Conservation (phyloP, 2,888 invertebrate genomes). For the Drosophila rubida region DNA sequence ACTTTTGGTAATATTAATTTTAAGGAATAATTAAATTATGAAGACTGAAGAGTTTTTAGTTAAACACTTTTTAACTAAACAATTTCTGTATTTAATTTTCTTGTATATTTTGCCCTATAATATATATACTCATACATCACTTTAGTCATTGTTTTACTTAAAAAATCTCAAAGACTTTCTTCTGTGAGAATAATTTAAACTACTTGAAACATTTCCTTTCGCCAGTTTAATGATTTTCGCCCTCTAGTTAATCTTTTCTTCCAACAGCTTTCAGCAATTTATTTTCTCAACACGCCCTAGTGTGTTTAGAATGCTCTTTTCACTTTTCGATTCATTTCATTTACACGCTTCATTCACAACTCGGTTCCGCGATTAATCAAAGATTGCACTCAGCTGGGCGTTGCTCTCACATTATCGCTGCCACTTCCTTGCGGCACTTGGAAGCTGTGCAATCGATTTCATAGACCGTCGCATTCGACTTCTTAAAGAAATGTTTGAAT, state of each 20-base stretch:
- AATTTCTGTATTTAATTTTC: too few relatives aligned
- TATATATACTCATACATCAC: too few relatives aligned
- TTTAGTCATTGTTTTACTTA: too few relatives aligned
- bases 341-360: conserved; percentile 12
- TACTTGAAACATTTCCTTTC: not conserved
- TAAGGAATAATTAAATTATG: too few relatives aligned
- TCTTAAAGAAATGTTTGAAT: conserved; percentile 31
- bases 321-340: not conserved
- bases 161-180: too few relatives aligned
- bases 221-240: not conserved
- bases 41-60: too few relatives aligned
- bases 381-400: conserved; percentile 50
- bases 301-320: not conserved
- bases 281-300: not conserved
- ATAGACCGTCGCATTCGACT: conserved; percentile 29
- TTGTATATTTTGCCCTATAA: too few relatives aligned
- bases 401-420: conserved; percentile 63
- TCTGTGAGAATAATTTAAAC: too few relatives aligned
- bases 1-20: too few relatives aligned
- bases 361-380: conserved; percentile 52
- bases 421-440: conserved; percentile 25
- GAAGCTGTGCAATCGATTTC: conserved; percentile 57
- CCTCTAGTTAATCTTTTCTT: not conserved
- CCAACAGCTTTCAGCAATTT: not conserved
- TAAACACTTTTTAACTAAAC: too few relatives aligned